Evolutionary conservation across 1,140 invertebrate species (phyloP).

Genomic region (Drosophila yakuba): DNA sequence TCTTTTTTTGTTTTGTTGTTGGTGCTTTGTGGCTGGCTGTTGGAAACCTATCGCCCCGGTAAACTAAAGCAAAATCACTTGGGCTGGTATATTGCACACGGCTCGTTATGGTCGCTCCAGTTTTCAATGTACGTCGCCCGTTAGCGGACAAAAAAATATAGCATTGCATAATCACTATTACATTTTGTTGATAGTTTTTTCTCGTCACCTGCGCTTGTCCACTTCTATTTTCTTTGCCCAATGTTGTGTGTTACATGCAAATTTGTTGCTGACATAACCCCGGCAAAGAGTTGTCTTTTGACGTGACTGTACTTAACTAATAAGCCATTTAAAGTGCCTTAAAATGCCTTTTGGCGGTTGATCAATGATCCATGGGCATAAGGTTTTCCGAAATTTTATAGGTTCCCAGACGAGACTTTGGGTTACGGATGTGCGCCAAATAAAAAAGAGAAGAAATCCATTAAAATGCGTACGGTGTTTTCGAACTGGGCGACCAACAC

Average conservation of each 20-base stretch:
- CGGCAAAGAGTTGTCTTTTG: constrained; percentile 45
- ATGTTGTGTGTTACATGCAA: constrained; percentile 66
- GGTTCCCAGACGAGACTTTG: constrained; percentile 64
- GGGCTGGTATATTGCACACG: constrained; percentile 39
- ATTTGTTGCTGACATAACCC: constrained; percentile 60
- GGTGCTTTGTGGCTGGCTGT: background rate
- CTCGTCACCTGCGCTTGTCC: constrained; percentile 14
- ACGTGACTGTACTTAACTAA: constrained; percentile 66
- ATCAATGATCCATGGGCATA: constrained; percentile 10
- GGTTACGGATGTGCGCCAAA: constrained; percentile 23
- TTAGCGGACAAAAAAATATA: constrained; percentile 66
- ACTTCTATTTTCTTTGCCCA: constrained; percentile 47
- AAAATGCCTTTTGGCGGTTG: constrained; percentile 29
- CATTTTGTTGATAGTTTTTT: constrained; percentile 60
- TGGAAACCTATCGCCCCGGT: constrained; percentile 29
- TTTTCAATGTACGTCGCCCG: constrained; percentile 73
- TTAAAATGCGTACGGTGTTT: constrained; percentile 63
- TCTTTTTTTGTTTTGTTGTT: constrained; percentile 1
- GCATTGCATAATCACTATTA: constrained; percentile 73
- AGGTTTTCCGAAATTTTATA: constrained; percentile 8
- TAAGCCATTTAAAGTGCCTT: too few species aligned
- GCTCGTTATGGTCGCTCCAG: constrained; percentile 62
- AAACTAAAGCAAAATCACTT: constrained; percentile 44
- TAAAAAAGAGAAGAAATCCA: constrained; percentile 39
- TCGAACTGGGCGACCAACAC: constrained; percentile 39